Base-by-base conservation (phyloP, 2,888 invertebrate genomes). In the Nasonia oneida region DNA sequence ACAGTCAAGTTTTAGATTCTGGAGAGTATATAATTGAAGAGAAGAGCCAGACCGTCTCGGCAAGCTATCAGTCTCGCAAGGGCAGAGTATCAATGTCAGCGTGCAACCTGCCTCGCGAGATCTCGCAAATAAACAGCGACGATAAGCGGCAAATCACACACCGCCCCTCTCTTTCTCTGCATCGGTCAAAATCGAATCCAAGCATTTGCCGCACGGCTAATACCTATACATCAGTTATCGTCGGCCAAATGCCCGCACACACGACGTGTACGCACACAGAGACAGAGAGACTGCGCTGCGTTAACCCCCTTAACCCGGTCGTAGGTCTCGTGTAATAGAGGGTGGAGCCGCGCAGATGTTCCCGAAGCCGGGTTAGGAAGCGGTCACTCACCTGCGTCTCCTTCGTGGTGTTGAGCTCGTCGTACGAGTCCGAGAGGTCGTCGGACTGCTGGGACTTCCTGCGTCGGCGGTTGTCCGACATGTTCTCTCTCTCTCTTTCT, bases 391-490 rank as follows among this genome's bases (percentile, higher is more conserved):
- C 93, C 91, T 92, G 92, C n/a, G 91, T 91, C 86, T 92, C 93
- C 87, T 92, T 93, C 73, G 93, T 91, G 42, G 90, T 90, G 84
- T 92, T 93, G 74, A 92, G 88, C 71, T 93, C 93, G 47, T 93
- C 93, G 87, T 90, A 91, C 18, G 93, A 93, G 67, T 92, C 93
- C 23, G 93, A 93, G 14, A 92, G 89, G 87, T 93, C 93, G 86
- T 93, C 93, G 15, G 93, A 93, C 88, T 91, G 92, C 86, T 91
- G 91, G 86, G 93, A 91, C 87, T 91, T 92, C 86, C 92, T 91
- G 86, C 93, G 93, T 88, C 93, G 93, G 85, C 93, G 90, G 73
- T 89, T 89, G 88, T 93, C 93, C 87, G 93, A 92, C 93, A 93
- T 93, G 15, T 67, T 67, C 67, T 67, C 67, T 67, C 67, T 67